Base-by-base conservation (phyloP, 2,113 vertebrate species). In the Aegithalos caudatus region DNA sequence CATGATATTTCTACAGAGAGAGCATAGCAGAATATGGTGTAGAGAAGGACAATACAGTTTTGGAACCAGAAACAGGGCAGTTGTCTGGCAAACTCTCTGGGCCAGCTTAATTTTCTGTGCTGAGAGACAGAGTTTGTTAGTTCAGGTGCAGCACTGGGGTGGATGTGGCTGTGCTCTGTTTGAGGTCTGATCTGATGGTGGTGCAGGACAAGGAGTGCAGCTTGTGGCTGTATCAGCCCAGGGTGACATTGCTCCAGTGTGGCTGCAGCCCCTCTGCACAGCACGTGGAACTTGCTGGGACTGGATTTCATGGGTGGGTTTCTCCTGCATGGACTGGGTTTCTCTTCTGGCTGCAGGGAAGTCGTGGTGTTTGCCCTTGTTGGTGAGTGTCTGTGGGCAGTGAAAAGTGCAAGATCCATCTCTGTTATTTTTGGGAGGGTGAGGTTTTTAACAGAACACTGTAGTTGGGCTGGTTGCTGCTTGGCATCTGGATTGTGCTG, bases 61-160 rank as follows among this genome's bases (percentile, higher is more conserved):
- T 40, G 45, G 66, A 64, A 69, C 31, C n/a, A 47, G 61, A 81
- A 87, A 12, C 17, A 45, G 47, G 33, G 27, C 53, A 21, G n/a
- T 61, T 65, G 40, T 67, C 84, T 44, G 3, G 42, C 47, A 42
- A 4, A 50, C n/a, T 7, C 1, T 50, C 66, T 53, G 81, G 28
- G 42, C 56, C 58, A 71, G 51, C 27, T 62, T 62, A 10, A 38
- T 81, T 86, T 83, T 92, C 60, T 78, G 3, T 85, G 50, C 90
- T 53, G 53, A 76, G 53, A 58, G 58, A 24, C 53, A 82, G 71
- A 56, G 60, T 89, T 91, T 69, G 73, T 85, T 88, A 53, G 78
- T 90, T 94, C 73, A 96, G 81, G 69, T 92, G 90, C 73, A 47
- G 54, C 0, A 5, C 1, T 67, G 14, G 31, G 88, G 40, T 92